A percentile compares a stretch with the other conserved stretches of the same genome.
Conservation (phyloP, 2,797 vertebrate species). For the Picus viridis region DNA sequence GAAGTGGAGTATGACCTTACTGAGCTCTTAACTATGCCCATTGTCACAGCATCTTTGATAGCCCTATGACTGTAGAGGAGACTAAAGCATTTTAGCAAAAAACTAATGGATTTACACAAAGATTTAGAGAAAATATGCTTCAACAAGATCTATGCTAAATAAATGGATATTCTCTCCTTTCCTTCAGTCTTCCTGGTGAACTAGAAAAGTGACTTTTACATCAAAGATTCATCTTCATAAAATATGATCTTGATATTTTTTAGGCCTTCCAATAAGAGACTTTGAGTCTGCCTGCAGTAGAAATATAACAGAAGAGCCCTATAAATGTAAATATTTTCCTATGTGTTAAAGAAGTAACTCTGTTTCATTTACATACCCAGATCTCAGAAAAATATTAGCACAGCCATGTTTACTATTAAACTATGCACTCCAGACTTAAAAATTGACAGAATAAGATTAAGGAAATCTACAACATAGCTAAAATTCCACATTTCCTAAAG, state of each 20-base stretch:
- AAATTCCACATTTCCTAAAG: not conserved
- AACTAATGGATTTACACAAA: not conserved
- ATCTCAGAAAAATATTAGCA: not conserved
- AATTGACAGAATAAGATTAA: not conserved
- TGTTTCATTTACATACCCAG: not conserved
- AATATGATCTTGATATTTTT: not conserved
- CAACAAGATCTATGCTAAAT: not conserved
- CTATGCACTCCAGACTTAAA: not conserved
- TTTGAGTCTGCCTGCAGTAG: not conserved
- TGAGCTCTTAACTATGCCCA: not conserved
- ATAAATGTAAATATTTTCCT: not conserved
- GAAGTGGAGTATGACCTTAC: not conserved
- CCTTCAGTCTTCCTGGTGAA: not conserved
- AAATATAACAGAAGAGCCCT: not conserved
- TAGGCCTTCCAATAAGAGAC: not conserved
- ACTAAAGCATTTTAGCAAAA: not conserved
- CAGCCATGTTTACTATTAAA: not conserved
- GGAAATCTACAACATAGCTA: not conserved
- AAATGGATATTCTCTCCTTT: not conserved
- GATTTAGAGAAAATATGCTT: not conserved
- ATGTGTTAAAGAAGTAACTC: not conserved
- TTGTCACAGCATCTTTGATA: not conserved
- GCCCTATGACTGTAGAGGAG: not conserved
- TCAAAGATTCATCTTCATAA: not conserved
- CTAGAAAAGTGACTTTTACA: constrained; percentile 1